Percentiles rank a stretch among this genome's conserved stretches.
These are phyloP conservation scores for Notospermus geniculatus DNA, from an alignment of 1,140 invertebrate species.

Conservation along the genomic window DNA sequence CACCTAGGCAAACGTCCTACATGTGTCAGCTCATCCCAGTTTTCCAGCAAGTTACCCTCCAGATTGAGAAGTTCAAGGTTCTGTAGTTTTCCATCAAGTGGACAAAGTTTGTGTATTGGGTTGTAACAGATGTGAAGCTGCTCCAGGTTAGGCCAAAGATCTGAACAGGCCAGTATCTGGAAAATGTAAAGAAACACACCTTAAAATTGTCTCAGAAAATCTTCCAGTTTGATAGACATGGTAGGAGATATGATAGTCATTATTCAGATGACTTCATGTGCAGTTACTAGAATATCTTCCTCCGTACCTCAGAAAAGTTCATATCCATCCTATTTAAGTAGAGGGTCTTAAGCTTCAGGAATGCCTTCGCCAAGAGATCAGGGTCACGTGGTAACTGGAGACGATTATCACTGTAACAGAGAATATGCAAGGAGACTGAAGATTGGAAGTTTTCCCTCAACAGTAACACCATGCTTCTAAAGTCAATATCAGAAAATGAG, in stretches of 20 bases:
- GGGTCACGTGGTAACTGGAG: constrained; percentile 61
- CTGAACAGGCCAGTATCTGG: constrained; percentile 64
- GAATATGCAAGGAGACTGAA: constrained; percentile 24
- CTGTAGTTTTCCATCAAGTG: constrained; percentile 42
- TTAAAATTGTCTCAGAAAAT: background rate
- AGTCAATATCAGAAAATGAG: too few species aligned
- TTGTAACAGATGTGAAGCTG: constrained; percentile 66
- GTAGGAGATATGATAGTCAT: too few species aligned
- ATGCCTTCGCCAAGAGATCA: constrained; percentile 58
- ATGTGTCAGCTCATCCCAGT: constrained; percentile 76
- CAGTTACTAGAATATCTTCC: background rate
- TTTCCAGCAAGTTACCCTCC: constrained; percentile 73
- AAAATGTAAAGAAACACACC: constrained; percentile 21
- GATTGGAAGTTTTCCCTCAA: too few species aligned
- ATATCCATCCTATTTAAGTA: constrained; percentile 71
- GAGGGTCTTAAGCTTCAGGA: constrained; percentile 66
- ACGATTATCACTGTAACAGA: constrained; percentile 69
- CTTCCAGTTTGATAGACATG: too few species aligned
- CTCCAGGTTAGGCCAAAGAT: constrained; percentile 71
- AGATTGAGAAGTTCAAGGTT: constrained; percentile 64
- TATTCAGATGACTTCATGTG: too few species aligned
- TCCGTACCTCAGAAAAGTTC: constrained; percentile 66
- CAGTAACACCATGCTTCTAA: too few species aligned
- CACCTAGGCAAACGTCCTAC: constrained; percentile 63
- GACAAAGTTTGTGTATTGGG: constrained; percentile 54